Percentiles rank a stretch among this genome's conserved stretches.
phyloP scores from a whole-genome alignment of 2,797 vertebrate genomes.

The Pseudochaenichthys georgianus region DNA sequence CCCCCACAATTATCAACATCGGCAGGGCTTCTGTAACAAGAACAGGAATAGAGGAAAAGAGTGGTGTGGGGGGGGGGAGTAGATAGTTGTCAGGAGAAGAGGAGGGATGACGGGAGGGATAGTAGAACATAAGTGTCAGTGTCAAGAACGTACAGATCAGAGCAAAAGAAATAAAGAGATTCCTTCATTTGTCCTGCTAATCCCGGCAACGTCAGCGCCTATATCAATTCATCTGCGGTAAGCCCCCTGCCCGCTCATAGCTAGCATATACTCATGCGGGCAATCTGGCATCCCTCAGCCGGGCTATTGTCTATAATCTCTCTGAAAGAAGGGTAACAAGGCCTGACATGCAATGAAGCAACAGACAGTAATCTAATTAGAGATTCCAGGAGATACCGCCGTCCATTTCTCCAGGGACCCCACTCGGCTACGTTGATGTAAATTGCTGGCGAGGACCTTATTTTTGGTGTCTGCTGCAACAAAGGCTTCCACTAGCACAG shows the following conservation, averaged over 20 bases:
- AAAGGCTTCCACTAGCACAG: conserved; percentile 60
- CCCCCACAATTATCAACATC: conserved; percentile 86
- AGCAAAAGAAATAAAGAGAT: conserved; percentile 54
- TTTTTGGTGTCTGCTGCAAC: conserved; percentile 80
- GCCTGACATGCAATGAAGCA: conserved; percentile 86
- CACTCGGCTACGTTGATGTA: conserved; percentile 78
- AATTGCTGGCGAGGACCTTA: conserved; percentile 82
- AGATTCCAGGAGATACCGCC: conserved; percentile 85
- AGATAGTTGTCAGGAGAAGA: conserved; percentile 34
- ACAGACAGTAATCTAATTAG: conserved; percentile 89
- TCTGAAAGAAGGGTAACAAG: conserved; percentile 84
- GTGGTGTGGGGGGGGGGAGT: background rate
- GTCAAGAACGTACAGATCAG: conserved; percentile 51
- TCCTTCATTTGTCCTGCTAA: conserved; percentile 62
- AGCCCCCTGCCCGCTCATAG: conserved; percentile 41
- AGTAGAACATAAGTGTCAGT: conserved; percentile 31
- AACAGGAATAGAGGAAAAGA: conserved; percentile 26
- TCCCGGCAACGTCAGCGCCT: conserved; percentile 56
- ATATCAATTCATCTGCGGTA: conserved; percentile 68
- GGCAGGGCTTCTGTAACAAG: conserved; percentile 86
- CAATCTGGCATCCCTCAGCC: conserved; percentile 64
- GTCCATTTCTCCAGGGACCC: conserved; percentile 80
- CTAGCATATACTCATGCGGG: conserved; percentile 56
- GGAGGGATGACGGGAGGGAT: conserved; percentile 44
- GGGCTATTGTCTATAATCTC: conserved; percentile 85